Base-by-base conservation (phyloP, 2,888 invertebrate species). In the Autographa gamma region DNA sequence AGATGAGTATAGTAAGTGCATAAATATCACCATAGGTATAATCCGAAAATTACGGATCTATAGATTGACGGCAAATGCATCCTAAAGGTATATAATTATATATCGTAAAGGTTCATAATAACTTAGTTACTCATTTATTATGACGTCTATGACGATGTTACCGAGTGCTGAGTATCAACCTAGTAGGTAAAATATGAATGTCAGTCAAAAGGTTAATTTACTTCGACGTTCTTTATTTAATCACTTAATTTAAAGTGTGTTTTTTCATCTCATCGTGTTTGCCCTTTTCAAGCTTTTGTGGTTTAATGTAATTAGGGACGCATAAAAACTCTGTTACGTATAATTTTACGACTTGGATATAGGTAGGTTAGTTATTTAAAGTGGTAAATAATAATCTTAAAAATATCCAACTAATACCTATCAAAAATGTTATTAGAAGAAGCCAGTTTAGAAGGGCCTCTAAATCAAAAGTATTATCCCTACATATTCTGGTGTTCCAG, bases 191-290 rank as follows among this genome's bases (percentile, higher is more conserved):
- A 54, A 19, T 18, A 19, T 2, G 43, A 43, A 43, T 54, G 54
- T 18, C 54, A 19, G 19, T 54, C 54, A 19, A 54, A 54, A 18
- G 54, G 54, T 54, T 54, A 54, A 56, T 56, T 56, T 56, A 56
- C 54, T 56, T 56, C 54, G 19, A 13, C 11, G 54, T 56, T 56
- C 11, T 19, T 11, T 56, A 25, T n/a, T 19, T 54, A 54, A 18
- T 52, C 14, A 43, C 14, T 6, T 14, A 43, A 14, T 43, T 48
- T 56, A 13, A 19, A 19, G 0, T 19, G 19, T 7, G 9, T 19
- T 56, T 56, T 56, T 56, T 19, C 18, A 19, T 4, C 3, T 19
- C 19, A 11, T 56, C 25, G 54, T 56, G 18, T 25, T 56, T 19
- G 19, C 25, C 19, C 54, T 56, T 13, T 19, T 25, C 25, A 56